Evolutionary conservation across 2,113 vertebrate genomes (phyloP), one percentile per base, ranked within the genome.

Genomic region (Corythaeola cristata): DNA sequence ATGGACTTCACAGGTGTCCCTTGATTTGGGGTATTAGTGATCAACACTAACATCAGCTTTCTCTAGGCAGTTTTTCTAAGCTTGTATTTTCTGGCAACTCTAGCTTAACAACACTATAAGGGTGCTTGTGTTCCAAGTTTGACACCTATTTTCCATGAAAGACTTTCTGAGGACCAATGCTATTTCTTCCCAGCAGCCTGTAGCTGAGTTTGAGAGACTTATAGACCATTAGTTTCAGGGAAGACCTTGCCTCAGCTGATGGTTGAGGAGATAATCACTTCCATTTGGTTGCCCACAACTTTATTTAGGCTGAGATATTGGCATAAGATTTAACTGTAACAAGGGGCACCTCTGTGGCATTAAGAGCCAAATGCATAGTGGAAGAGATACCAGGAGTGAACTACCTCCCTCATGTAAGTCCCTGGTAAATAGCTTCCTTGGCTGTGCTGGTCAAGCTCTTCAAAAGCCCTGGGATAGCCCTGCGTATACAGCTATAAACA

Each of bases 251-350:
- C 28, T 62, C 16, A 39, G 27, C 24, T 66, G 14, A n/a, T 84
- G 33, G 35, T 13, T 69, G 47, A 76, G 53, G 39, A 81, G 37
- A 47, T 2, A 64, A 28, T 63, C 12, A 10, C 37, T 71, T 53
- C 12, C 6, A 8, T 62, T 80, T 72, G 19, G 12, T 58, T 78
- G 32, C 27, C 53, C 13, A 56, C 15, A 62, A 28, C 37, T 71
- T 88, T 27, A 58, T 32, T 76, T 35, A 37, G 39, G 26, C 53
- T 86, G 67, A 87, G 69, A 44, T 62, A 7, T 21, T 69, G n/a
- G 8, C 6, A 8, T 27, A 22, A 14, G 6, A n/a, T 71, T 66
- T 76, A 5, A n/a, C 50, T 2, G 0, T 74, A 49, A 45, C 1
- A 4, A 87, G 44, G 22, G 55, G n/a, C 17, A 32, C 4, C 26